Base-by-base conservation (phyloP, 1,140 invertebrate genomes). In the Aricia agestis region DNA sequence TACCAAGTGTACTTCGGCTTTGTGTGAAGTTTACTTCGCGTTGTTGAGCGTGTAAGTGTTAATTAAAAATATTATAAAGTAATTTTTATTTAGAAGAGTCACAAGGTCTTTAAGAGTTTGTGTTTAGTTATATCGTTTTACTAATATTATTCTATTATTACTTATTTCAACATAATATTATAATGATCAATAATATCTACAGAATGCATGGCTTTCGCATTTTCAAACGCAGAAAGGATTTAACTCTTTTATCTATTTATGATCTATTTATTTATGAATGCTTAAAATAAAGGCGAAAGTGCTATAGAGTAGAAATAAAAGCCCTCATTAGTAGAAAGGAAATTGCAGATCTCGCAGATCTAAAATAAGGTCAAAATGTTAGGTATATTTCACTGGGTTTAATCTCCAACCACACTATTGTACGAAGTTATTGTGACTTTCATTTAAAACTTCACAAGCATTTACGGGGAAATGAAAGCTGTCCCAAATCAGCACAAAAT, bases 301-400 rank as follows among this genome's bases (percentile, higher is more conserved):
- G 70, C 80, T 83, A 82, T 82, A 80, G 78, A 81, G 74, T 79
- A 80, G 78, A 78, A 82, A 89, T 86, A 86, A 88, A 88, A 86
- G 82, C 80, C 82, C 86, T 90, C 88, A 89, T 90, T 90, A 90
- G 85, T 81, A 88, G 79, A 86, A 89, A 84, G 86, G 88, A 90
- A 90, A 90, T 89, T 90, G 88, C 88, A 87, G 81, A 81, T 87
- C 85, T 82, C 78, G 76, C 74, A 76, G 79, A 88, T 82, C 80
- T 86, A 85, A 83, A 90, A 90, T 88, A 85, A 86, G 87, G 88
- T 85, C 86, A 87, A 89, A 89, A 82, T 84, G 82, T 88, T 86
- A 81, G 78, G 80, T 82, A 82, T 82, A 76, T 81, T 80, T 77
- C 76, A 74, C 73, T 75, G 75, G 72, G 74, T 85, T 84, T 82